These are phyloP conservation scores for Drosophila heteroneura DNA, from an alignment of 2,888 invertebrate genomes.

Conservation along the genomic window DNA sequence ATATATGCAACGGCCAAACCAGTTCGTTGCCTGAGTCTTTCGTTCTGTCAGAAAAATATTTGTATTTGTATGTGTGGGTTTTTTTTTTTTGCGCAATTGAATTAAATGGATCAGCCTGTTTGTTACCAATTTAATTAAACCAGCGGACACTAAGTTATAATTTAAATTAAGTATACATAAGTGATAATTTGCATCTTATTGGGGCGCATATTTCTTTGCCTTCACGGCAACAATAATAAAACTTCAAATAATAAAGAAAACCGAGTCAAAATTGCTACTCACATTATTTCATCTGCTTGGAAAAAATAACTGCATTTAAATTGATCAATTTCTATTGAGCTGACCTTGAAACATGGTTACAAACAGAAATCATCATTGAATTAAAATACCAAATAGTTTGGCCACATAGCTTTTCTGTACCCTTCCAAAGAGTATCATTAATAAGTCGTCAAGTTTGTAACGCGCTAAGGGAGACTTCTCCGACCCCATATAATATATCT, in stretches of 20 bases:
- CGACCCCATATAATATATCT: neutral
- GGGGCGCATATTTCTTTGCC: neutral
- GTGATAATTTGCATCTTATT: conserved; percentile 52
- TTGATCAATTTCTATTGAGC: conserved; percentile 29
- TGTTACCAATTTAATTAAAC: conserved; percentile 19
- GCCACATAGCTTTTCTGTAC: conserved; percentile 2
- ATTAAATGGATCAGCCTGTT: conserved; percentile 32
- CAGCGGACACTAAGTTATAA: conserved; percentile 50
- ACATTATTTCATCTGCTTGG: conserved; percentile 8
- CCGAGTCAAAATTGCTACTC: conserved; percentile 13
- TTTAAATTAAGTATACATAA: conserved; percentile 69
- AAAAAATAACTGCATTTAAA: conserved; percentile 44
- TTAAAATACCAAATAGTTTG: conserved; percentile 10
- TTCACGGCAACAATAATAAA: neutral
- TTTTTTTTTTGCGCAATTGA: conserved; percentile 37
- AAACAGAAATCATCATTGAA: conserved; percentile 39
- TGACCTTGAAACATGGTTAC: conserved; percentile 65
- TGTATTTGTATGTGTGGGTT: neutral
- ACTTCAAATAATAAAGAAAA: conserved; percentile 10
- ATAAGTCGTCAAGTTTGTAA: neutral
- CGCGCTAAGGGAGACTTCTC: neutral
- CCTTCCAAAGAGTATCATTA: neutral
- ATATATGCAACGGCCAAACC: conserved; percentile 63
- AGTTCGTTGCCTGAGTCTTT: conserved; percentile 75
- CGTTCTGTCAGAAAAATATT: conserved; percentile 55